Evolutionary conservation across 1,140 invertebrate species (phyloP), one percentile per base, ranked within the genome.

Genomic region (Pantala flavescens): DNA sequence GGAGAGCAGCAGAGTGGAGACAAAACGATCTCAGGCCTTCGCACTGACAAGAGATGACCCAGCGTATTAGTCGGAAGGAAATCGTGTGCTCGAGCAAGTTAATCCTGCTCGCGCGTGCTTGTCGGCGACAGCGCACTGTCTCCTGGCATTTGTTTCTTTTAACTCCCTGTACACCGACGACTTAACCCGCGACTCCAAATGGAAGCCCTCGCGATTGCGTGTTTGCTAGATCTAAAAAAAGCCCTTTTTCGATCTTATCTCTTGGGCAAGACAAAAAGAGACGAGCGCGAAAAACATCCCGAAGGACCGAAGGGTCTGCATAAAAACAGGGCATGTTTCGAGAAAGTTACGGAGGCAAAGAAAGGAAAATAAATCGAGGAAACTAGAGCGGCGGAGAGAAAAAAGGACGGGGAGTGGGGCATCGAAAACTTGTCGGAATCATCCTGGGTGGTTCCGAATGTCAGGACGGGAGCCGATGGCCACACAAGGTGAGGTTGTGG

Each of bases 361-460:
- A 63, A 16, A 19, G 49, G 49, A 21, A 21, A 21, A 63, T 16
- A 21, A 21, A 19, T 21, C 5, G 49, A 63, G 49, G 49, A 21
- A 36, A 36, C 28, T 36, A 21, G 49, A 63, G 49, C 49, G 49
- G n/a, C 28, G 49, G 14, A 5, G 12, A 63, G n/a, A 21, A 21
- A 63, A 63, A 63, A 63, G n/a, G 12, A 63, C 12, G 49, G 49
- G n/a, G 49, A 63, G n/a, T 3, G 49, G 49, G n/a, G n/a, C 49
- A 63, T 63, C 49, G 14, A 63, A 63, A 63, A 63, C 49, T 63
- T 63, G 49, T 63, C 49, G 49, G 49, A 63, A 63, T 63, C 49
- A 63, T 63, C 49, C n/a, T 63, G 49, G 49, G 49, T 63, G 49
- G 49, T 63, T 63, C 49, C 49, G n/a, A 63, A 63, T 63, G 49